Base-by-base conservation (phyloP, 2,888 invertebrate species). In the Philereme vetulata region DNA sequence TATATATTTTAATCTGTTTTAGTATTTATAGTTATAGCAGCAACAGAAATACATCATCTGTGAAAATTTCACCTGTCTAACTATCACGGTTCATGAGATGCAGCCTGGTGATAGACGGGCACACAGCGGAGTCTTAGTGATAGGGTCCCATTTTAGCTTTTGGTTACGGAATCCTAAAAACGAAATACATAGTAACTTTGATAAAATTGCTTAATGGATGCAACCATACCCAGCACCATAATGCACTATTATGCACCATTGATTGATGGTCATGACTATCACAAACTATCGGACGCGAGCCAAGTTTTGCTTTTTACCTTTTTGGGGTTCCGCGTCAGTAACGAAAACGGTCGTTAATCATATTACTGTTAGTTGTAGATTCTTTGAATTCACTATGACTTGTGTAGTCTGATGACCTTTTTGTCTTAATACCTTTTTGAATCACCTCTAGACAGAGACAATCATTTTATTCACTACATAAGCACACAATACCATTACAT, bases 231-330 rank as follows among this genome's bases (percentile, higher is more conserved):
- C 44, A 43, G 10, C n/a, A 21, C 49, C 53, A 56, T 46, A 63
- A 55, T 60, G 71, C 72, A 73, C 69, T 47, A 45, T 46, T 64
- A 55, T 60, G 71, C 72, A 73, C 69, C 48, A 45, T 71, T 90
- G 90, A 90, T 90, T 85, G 85, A 90, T 90, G 83, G 84, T 76
- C 74, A 76, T 90, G 90, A 90, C 85, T 85, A 45, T 60, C 79
- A 72, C 64, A 78, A 68, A 70, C 72, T 68, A 68, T 72, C 72
- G 73, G 74, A 71, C 74, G 74, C 77, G 75, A 81, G 85, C 82
- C 80, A 84, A 82, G 73, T 81, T 82, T 78, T 78, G 77, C 80
- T 76, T 80, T 84, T 82, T 80, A 75, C 75, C 76, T 81, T 82
- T 85, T 85, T 80, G 74, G 80, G 78, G 78, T 76, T 75, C 77